phyloP scores from a whole-genome alignment of 2,888 invertebrate species.

The Dryadula phaetusa region DNA sequence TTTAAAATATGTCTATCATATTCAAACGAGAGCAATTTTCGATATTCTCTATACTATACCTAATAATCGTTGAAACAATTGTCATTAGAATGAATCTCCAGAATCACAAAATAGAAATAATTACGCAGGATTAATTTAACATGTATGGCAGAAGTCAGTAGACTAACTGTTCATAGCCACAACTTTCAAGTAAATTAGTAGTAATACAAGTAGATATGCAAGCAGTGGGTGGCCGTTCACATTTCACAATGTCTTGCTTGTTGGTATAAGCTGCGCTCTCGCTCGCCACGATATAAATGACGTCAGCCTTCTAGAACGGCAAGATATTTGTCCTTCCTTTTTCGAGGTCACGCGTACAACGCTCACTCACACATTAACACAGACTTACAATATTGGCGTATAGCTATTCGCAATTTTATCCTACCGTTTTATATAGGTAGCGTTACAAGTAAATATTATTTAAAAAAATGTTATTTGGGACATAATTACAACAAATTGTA shows the following conservation, averaged over 20 bases:
- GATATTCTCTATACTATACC: constrained; percentile 77
- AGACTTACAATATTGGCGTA: constrained; percentile 50
- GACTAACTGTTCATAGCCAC: constrained; percentile 80
- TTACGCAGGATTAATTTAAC: constrained; percentile 74
- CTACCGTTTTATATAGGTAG: constrained; percentile 48
- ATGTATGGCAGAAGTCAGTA: constrained; percentile 78
- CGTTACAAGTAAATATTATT: constrained; percentile 31
- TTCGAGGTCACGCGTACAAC: constrained; percentile 78
- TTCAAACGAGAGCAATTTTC: constrained; percentile 54
- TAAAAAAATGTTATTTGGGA: constrained; percentile 13
- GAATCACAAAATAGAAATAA: constrained; percentile 70
- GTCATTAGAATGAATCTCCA: constrained; percentile 76
- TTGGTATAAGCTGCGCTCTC: constrained; percentile 67
- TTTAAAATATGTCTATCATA: constrained; percentile 43
- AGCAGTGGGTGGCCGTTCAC: constrained; percentile 82
- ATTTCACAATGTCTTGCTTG: constrained; percentile 80
- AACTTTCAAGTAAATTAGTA: constrained; percentile 76
- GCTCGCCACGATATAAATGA: constrained; percentile 67
- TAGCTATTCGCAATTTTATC: constrained; percentile 44
- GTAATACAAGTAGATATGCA: constrained; percentile 68
- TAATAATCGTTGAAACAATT: constrained; percentile 79
- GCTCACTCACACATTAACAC: constrained; percentile 73
- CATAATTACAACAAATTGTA: neutral
- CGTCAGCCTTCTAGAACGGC: constrained; percentile 82
- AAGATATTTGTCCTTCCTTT: constrained; percentile 68